Base-by-base conservation (phyloP, 2,113 vertebrate genomes). In the Indri indri region DNA sequence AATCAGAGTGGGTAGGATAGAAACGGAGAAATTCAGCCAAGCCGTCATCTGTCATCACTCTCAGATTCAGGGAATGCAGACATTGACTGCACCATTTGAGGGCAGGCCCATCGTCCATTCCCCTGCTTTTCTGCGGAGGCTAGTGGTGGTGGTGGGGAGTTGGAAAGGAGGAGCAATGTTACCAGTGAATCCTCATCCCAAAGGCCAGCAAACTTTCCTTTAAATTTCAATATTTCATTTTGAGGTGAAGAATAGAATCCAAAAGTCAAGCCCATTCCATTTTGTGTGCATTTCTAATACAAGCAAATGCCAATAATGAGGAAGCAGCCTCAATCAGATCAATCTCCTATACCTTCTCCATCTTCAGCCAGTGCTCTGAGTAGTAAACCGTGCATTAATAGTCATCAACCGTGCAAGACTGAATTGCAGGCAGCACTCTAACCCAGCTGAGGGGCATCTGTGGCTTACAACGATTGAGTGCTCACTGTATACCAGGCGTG, bases 151-250 rank as follows among this genome's bases (percentile, higher is more conserved):
- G 5, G 34, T 8, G 32, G 14, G 32, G 13, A 8, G 18, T 25
- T 20, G 0, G 17, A 63, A 3, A 4, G 1, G 4, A 32, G 20
- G 14, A 13, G 3, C 27, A 30, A 1, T 7, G 68, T n/a, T 27
- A 2, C 25, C 0, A 25, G 10, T 11, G 47, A 77, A 4, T 30
- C 25, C 27, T 57, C 2, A 74, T 17, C 32, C 23, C 45, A 37
- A 25, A 59, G 16, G 30, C 45, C 57, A 63, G 14, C 16, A 61
- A 65, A 40, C 57, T 42, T 18, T 65, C 63, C 32, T 42, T n/a
- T 66, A 5, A 6, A 52, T 91, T 93, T 74, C 4, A 63, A 0
- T 42, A 37, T 30, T 68, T 68, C 68, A 37, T 52, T 90, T 37
- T 34, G n/a, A 79, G 61, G n/a, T 71, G 47, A 88, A 63, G 20